Conservation (phyloP, 2,113 vertebrate genomes). For the Neogale vison region DNA sequence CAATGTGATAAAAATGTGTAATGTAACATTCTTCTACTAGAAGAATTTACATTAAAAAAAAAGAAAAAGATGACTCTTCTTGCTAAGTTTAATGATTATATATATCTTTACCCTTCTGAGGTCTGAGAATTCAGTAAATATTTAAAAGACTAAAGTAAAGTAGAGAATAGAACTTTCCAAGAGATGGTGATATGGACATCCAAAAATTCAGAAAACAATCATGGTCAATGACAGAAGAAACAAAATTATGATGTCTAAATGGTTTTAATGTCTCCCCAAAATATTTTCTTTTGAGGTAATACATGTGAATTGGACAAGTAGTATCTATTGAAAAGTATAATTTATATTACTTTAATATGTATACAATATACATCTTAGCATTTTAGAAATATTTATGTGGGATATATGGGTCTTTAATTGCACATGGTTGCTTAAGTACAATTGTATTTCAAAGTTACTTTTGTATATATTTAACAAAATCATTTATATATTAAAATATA, state of each 20-base stretch:
- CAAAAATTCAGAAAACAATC: neutral
- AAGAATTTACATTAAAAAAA: neutral
- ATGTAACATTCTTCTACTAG: neutral
- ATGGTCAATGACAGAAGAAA: neutral
- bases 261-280: neutral
- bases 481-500: conserved; percentile 38
- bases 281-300: neutral
- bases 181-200: rapidly evolving
- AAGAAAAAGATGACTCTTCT: neutral
- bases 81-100: neutral
- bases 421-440: neutral
- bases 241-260: neutral
- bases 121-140: neutral
- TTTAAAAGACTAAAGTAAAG: neutral
- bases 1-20: neutral
- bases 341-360: neutral
- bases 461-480: neutral
- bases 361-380: neutral
- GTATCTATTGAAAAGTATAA: neutral
- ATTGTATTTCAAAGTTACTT: neutral
- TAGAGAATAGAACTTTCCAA: neutral
- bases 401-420: neutral
- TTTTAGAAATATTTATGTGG: neutral
- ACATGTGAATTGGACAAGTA: neutral
- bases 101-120: neutral